Evolutionary conservation across 2,797 vertebrate genomes (phyloP), one percentile per base, ranked within the genome.

Genomic region (Menidia menidia): DNA sequence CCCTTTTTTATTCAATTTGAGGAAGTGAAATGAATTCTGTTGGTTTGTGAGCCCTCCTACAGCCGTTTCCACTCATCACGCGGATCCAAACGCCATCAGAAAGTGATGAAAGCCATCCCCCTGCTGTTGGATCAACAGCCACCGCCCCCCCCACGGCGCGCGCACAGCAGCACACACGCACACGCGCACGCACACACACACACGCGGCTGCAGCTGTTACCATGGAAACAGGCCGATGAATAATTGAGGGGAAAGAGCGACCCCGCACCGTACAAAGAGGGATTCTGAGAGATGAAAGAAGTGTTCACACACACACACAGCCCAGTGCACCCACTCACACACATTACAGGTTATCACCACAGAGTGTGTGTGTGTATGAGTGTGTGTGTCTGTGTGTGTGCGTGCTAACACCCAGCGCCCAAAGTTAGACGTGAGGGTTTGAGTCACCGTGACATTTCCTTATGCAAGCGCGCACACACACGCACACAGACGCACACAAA

Each of bases 141-240:
- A 45, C 64, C 6, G 14, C 35, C 58, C 39, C 58, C 59, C 53
- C 30, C 57, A 47, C 2, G 25, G 25, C 25, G 25, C 25, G 25
- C 25, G 25, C 25, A 25, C 25, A 25, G 25, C 25, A 25, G 25
- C 25, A 25, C 25, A 25, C 25, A 25, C 25, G 25, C 25, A 25
- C 25, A 25, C 25, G 2, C 25, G 2, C 25, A 25, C 25, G 60
- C 54, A 62, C 70, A 65, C 58, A 62, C 75, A 45, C 53, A 64
- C 62, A 62, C 69, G 63, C 31, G 41, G 77, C 77, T 87, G 81
- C 82, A 85, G 78, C 75, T 60, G 91, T 90, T 89, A 74, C 91
- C 85, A 87, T 91, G 84, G 88, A 83, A 89, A 92, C 88, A 81
- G 52, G 83, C 84, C 77, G 87, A 91, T 92, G 89, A 92, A 91